Evolutionary conservation across 2,888 invertebrate species (phyloP).

Genomic region (Digitonthophagus gazella): DNA sequence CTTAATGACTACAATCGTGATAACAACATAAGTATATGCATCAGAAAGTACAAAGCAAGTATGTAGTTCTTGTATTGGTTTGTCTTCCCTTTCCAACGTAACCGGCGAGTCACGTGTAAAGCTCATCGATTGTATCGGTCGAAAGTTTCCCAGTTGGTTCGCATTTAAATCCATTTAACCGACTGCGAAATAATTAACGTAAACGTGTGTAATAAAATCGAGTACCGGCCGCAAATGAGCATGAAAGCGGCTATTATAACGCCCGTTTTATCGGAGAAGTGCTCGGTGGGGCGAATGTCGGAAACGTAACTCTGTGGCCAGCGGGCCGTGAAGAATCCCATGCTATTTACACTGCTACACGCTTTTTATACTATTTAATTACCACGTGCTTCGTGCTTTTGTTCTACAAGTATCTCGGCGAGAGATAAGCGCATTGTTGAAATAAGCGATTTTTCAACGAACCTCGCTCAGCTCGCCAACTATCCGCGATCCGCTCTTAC

Average conservation of each 20-base stretch:
- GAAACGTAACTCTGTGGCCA: constrained; percentile 46
- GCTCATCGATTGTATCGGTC: not conserved
- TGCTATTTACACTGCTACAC: constrained; percentile 48
- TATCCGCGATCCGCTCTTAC: constrained; percentile 5
- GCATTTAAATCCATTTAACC: constrained; percentile 7
- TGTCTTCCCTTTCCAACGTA: too few species aligned
- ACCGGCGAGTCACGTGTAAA: not conserved
- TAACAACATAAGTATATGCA: not conserved
- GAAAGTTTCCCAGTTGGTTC: not conserved
- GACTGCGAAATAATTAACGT: constrained; percentile 31
- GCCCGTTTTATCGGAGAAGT: constrained; percentile 40
- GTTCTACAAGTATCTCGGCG: constrained; percentile 26
- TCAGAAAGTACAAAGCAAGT: not conserved
- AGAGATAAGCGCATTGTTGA: constrained; percentile 15
- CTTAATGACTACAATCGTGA: not conserved
- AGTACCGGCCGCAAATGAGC: constrained; percentile 39
- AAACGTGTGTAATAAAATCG: constrained; percentile 33
- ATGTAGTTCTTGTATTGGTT: too few species aligned
- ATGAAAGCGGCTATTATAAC: constrained; percentile 45
- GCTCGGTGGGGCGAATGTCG: constrained; percentile 39
- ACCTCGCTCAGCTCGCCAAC: not conserved
- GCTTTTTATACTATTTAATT: constrained; percentile 46
- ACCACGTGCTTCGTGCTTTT: constrained; percentile 41
- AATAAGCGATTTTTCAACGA: constrained; percentile 7
- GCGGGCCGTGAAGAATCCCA: constrained; percentile 47